Conservation (phyloP, 1,140 invertebrate species). For the Pentalonia nigronervosa region DNA sequence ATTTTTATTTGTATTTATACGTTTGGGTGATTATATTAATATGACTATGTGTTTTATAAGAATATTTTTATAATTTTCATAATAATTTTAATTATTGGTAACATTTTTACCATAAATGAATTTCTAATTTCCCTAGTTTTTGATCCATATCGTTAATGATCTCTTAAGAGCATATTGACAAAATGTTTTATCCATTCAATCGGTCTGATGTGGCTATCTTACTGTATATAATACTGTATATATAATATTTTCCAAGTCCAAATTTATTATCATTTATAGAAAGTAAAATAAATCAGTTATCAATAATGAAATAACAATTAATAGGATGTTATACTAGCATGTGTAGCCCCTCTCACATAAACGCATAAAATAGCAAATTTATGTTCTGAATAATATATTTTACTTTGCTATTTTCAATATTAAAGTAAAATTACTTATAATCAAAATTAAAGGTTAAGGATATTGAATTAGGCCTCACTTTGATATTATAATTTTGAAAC, state of each 20-base stretch:
- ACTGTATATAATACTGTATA: neutral
- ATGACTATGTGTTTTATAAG: neutral
- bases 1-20: neutral
- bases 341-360: neutral
- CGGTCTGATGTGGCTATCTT: neutral
- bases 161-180: neutral
- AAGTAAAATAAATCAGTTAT: neutral
- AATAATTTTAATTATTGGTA: neutral
- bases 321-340: neutral
- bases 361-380: neutral
- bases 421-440: neutral
- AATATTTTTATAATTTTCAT: neutral
- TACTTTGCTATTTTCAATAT: neutral
- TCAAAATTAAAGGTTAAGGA: neutral
- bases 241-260: neutral
- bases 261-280: neutral
- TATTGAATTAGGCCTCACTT: neutral
- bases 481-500: neutral
- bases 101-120: neutral
- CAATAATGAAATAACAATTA: neutral
- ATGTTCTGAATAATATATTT: neutral
- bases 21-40: neutral
- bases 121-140: too few species aligned
- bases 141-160: neutral
- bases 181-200: neutral